Percentiles rank a stretch among this genome's conserved stretches.
Evolutionary conservation across 2,797 vertebrate species (phyloP).

Genomic region (Tinamus major): DNA sequence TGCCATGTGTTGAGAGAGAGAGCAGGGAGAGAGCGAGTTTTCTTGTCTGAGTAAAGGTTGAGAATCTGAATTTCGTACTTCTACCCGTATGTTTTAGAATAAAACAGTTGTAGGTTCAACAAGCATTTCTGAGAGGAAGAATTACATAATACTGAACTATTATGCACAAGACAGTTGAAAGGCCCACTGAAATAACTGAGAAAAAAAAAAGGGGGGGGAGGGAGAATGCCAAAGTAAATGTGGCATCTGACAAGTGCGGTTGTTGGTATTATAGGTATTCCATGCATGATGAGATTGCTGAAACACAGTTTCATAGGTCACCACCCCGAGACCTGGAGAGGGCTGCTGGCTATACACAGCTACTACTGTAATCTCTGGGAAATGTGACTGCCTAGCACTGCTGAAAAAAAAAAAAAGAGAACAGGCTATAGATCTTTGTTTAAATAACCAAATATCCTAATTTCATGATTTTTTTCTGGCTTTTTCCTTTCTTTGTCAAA

Average conservation of each 20-base stretch:
- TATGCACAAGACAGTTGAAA: neutral
- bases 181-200: neutral
- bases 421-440: neutral
- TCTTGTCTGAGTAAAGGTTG: neutral
- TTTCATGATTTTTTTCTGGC: neutral
- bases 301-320: neutral
- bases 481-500: neutral
- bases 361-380: neutral
- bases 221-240: neutral
- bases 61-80: neutral
- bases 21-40: neutral
- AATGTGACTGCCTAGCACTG: neutral
- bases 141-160: neutral
- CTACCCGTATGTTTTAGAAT: neutral
- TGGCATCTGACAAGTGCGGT: neutral
- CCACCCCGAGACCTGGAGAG: neutral
- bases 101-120: neutral
- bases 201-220: neutral
- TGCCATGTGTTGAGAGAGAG: neutral
- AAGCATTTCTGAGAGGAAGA: constrained; percentile 21
- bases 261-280: neutral
- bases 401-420: fast-evolving
- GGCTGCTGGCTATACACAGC: neutral
- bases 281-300: neutral
- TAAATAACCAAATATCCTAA: neutral